phyloP scores from a whole-genome alignment of 2,888 invertebrate genomes.

The Esperia sulphurella region DNA sequence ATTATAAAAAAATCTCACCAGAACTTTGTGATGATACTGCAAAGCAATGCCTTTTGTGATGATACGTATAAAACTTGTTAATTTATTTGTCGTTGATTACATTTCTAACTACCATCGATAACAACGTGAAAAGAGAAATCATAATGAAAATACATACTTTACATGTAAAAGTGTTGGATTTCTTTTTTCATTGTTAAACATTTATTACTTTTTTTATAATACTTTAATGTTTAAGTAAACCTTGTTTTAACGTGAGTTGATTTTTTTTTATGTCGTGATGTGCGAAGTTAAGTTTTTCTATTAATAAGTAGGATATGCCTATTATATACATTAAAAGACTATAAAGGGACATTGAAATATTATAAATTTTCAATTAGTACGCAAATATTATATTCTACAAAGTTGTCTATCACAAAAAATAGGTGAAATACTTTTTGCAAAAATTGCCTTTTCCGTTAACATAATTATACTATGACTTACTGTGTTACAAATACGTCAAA shows the following conservation, averaged over 20 bases:
- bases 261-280: conserved; percentile 4
- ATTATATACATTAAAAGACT: too few relatives aligned
- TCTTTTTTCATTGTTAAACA: conserved; percentile 9
- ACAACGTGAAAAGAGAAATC: conserved; percentile 2
- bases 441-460: too few relatives aligned
- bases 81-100: conserved; percentile 2
- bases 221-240: conserved; percentile 5
- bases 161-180: conserved; percentile 1
- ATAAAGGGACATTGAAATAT: too few relatives aligned
- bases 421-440: too few relatives aligned
- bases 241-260: conserved; percentile 3
- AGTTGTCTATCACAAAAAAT: too few relatives aligned
- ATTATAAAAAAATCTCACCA: conserved; percentile 16
- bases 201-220: conserved; percentile 5
- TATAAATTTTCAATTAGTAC: too few relatives aligned
- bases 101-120: neutral
- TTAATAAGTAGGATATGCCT: neutral
- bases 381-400: too few relatives aligned
- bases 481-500: too few relatives aligned
- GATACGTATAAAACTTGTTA: conserved; percentile 13
- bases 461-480: too few relatives aligned
- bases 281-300: neutral
- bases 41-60: conserved; percentile 26
- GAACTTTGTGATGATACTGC: conserved; percentile 15
- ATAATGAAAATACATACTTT: conserved; percentile 3